Base-by-base conservation (phyloP, 2,888 invertebrate genomes). In the Leucophenga montana region DNA sequence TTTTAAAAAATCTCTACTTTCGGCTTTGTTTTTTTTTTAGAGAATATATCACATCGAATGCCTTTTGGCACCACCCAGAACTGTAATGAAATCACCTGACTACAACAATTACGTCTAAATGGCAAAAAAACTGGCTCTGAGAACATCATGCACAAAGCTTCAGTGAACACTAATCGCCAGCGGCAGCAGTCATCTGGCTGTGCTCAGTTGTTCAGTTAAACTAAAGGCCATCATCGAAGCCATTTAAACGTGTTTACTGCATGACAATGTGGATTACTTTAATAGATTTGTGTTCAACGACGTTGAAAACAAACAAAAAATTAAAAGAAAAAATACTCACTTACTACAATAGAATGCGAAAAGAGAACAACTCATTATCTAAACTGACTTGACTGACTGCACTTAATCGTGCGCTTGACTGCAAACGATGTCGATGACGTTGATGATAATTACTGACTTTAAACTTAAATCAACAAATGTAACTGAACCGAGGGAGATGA, bases 171-270 rank as follows among this genome's bases (percentile, higher is more conserved):
- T 4, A 59, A 39, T 5, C 39, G 39, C 8, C 39, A 33, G 33
- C 33, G 6, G 4, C 31, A 39, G 27, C 27, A 33, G n/a, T 54
- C 54, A 54, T 54, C 20, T 14, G 18, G 14, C 27, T 57, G 1
- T 18, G 39, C 18, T 61, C 61, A 39, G 39, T 62, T 39, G 8
- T 39, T 39, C 39, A 5, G 11, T 39, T 39, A 11, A 27, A 11
- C 11, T 39, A 48, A 46, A 44, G 62, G 46, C 62, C 62, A 64
- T 20, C 48, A 64, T 64, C 46, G 62, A 18, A 46, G 48, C 46
- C 62, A 64, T 64, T 46, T 20, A 64, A 64, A 64, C 62, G 62
- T 64, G 62, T 64, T 46, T 48, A 46, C 44, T 46, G 46, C 39
- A 46, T 64, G 46, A 61, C 61, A 61, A 61, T 33, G 57, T 57